Evolutionary conservation across 1,140 invertebrate genomes (phyloP).

Genomic region (Colletes gigas): DNA sequence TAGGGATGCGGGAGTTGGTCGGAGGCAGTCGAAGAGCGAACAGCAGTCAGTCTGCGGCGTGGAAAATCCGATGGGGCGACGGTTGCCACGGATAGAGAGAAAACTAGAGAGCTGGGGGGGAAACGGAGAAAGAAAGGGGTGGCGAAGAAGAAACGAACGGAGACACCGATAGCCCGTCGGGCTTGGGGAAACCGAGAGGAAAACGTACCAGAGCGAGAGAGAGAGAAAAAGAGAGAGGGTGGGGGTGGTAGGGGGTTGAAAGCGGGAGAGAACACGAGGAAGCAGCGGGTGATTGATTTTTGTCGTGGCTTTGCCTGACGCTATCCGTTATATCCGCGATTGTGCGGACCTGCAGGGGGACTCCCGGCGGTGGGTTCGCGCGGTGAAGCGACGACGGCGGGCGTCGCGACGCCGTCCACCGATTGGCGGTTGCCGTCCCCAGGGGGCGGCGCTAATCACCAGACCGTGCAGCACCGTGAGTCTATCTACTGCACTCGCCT

Average conservation of each 20-base stretch:
- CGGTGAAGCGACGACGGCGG: slow-evolving; percentile 76
- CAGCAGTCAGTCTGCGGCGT: slow-evolving; percentile 16
- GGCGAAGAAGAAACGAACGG: not conserved
- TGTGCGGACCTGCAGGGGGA: slow-evolving; percentile 71
- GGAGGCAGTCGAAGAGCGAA: no score
- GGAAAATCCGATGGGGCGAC: slow-evolving; percentile 19
- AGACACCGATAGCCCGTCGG: not conserved
- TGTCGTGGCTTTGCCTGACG: slow-evolving; percentile 80
- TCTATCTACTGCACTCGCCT: slow-evolving; percentile 74
- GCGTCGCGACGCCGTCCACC: slow-evolving; percentile 79
- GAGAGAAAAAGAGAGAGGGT: slow-evolving; percentile 9
- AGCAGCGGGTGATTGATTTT: slow-evolving; percentile 80
- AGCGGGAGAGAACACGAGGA: slow-evolving; percentile 65
- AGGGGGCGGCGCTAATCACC: slow-evolving; percentile 81
- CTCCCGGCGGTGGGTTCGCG: slow-evolving; percentile 65
- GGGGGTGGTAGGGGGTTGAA: slow-evolving; percentile 50
- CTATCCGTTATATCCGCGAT: slow-evolving; percentile 80
- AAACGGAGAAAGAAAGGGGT: not conserved
- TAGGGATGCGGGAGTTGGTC: no score
- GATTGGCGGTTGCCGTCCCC: slow-evolving; percentile 80
- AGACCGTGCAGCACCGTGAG: slow-evolving; percentile 76
- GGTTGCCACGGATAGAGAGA: slow-evolving; percentile 10
- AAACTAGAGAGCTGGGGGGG: not conserved
- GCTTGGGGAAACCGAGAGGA: slow-evolving; percentile 9
- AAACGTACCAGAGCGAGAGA: slow-evolving; percentile 28